phyloP scores from a whole-genome alignment of 2,888 invertebrate genomes.

The Chromoteleia sp. region DNA sequence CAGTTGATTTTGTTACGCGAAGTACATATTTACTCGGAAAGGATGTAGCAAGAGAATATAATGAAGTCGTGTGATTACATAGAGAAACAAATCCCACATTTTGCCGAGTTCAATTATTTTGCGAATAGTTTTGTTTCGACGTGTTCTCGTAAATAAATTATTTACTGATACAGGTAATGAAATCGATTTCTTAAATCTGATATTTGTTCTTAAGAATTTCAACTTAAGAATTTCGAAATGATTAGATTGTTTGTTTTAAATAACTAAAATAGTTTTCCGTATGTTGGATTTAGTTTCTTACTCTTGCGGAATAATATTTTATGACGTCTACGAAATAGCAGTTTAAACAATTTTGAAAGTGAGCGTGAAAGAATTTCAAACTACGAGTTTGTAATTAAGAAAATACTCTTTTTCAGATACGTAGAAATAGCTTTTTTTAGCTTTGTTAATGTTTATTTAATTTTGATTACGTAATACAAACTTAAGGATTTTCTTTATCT shows the following conservation, averaged over 20 bases:
- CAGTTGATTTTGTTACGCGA: constrained; percentile 45
- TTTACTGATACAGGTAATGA: background rate
- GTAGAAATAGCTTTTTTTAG: too few species aligned
- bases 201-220: background rate
- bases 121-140: constrained; percentile 10
- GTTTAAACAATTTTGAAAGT: too few species aligned
- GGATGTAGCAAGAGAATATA: constrained; percentile 37
- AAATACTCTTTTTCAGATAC: too few species aligned
- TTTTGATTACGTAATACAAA: too few species aligned
- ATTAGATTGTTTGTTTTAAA: background rate
- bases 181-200: background rate
- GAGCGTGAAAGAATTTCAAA: too few species aligned
- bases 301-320: background rate
- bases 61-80: constrained; percentile 43
- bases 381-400: too few species aligned
- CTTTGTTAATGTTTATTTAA: too few species aligned
- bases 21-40: constrained; percentile 42
- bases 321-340: too few species aligned
- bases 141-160: constrained; percentile 17
- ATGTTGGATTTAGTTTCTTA: background rate
- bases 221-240: background rate
- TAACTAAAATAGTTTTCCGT: background rate
- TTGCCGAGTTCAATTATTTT: constrained; percentile 18
- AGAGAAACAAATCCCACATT: constrained; percentile 14
- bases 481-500: too few species aligned